Evolutionary conservation across 1,140 invertebrate species (phyloP).

Genomic region (Drosophila sp.): DNA sequence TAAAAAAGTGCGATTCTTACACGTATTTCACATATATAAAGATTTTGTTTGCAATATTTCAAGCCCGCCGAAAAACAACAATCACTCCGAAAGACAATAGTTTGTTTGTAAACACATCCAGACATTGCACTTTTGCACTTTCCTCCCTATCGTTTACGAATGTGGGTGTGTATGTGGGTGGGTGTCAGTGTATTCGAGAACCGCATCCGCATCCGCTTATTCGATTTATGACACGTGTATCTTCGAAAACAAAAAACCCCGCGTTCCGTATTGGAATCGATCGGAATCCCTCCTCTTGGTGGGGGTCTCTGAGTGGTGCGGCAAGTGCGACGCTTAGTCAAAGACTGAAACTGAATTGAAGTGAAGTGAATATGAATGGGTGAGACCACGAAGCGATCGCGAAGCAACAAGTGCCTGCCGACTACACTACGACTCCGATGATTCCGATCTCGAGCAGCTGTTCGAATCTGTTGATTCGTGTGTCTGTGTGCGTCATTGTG

Average conservation of each 20-base stretch:
- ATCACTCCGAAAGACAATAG: slow-evolving; percentile 67
- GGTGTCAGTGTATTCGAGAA: slow-evolving; percentile 32
- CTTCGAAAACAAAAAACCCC: slow-evolving; percentile 1
- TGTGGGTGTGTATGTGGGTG: slow-evolving; percentile 22
- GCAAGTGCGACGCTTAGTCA: slow-evolving; percentile 73
- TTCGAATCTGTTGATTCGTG: slow-evolving; percentile 26
- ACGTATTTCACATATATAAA: slow-evolving; percentile 62
- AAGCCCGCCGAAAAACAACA: slow-evolving; percentile 35
- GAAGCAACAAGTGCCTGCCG: slow-evolving; percentile 64
- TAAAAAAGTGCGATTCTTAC: slow-evolving; percentile 27
- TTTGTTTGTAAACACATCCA: slow-evolving; percentile 62
- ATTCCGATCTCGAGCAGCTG: slow-evolving; percentile 65
- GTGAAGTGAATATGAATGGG: slow-evolving; percentile 69
- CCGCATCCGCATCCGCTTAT: slow-evolving; percentile 57
- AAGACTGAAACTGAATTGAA: slow-evolving; percentile 74
- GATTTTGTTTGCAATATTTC: slow-evolving; percentile 44
- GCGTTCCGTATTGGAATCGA: slow-evolving; percentile 3
- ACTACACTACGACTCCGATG: slow-evolving; percentile 3
- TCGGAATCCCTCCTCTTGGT: slow-evolving; percentile 31
- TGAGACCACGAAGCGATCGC: slow-evolving; percentile 43
- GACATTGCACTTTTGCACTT: slow-evolving; percentile 77
- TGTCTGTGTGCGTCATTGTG: neutral
- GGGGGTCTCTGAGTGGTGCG: slow-evolving; percentile 46
- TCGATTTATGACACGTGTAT: slow-evolving; percentile 4
- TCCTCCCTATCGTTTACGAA: slow-evolving; percentile 14